A percentile compares a stretch with the other conserved stretches of the same genome.
Conservation (phyloP, 2,888 invertebrate genomes). For the Eupithecia exiguata region DNA sequence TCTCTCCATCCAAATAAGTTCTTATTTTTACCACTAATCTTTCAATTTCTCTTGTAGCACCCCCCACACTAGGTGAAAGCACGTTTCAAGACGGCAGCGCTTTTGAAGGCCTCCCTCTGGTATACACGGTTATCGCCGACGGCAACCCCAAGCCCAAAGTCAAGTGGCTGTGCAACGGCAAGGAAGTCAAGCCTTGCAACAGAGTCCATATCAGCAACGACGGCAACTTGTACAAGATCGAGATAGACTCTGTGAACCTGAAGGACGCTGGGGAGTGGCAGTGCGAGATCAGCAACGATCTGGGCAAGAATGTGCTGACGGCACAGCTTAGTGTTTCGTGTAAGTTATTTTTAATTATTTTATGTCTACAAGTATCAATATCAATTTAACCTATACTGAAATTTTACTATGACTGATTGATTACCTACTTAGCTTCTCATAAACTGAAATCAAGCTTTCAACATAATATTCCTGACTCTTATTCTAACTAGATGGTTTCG, state of each 20-base stretch:
- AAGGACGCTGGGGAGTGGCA: slow-evolving; percentile 93
- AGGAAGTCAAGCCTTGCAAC: slow-evolving; percentile 86
- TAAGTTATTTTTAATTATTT: slow-evolving; percentile 72
- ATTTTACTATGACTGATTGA: background rate
- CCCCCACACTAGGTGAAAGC: slow-evolving; percentile 88
- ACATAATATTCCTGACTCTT: background rate
- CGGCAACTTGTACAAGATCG: slow-evolving; percentile 89
- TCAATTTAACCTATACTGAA: background rate
- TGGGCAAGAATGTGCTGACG: slow-evolving; percentile 90
- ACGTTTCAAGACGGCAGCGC: slow-evolving; percentile 89
- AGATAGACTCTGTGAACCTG: slow-evolving; percentile 87
- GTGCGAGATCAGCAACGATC: slow-evolving; percentile 91
- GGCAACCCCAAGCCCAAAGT: slow-evolving; percentile 91
- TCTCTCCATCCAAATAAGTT: background rate
- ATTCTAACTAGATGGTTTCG: background rate
- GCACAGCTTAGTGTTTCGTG: slow-evolving; percentile 89
- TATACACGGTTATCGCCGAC: slow-evolving; percentile 90
- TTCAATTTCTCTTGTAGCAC: slow-evolving; percentile 75
- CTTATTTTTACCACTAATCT: slow-evolving; percentile 15
- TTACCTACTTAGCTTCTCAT: background rate
- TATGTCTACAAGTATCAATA: background rate
- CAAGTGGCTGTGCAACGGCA: slow-evolving; percentile 91
- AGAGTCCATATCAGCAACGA: slow-evolving; percentile 85
- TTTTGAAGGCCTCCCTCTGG: slow-evolving; percentile 91
- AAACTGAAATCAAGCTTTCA: background rate